These are phyloP conservation scores for Oligia strigilis DNA, from an alignment of 2,888 invertebrate genomes.

Conservation along the genomic window DNA sequence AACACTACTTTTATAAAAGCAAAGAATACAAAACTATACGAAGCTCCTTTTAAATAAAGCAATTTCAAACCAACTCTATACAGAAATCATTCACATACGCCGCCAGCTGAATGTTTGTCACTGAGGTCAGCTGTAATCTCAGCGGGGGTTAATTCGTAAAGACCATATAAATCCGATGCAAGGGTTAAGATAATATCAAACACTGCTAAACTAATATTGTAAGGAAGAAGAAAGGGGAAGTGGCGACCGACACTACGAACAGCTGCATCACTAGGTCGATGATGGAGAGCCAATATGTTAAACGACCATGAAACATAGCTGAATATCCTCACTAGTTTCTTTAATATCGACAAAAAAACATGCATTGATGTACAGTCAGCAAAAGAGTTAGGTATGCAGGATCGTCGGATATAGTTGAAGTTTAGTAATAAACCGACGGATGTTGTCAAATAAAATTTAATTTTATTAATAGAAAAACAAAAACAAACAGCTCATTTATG, in stretches of 20 bases:
- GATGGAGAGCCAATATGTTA: background rate
- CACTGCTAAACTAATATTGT: background rate
- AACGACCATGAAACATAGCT: background rate
- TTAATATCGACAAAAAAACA: background rate
- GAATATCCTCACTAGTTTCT: background rate
- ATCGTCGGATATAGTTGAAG: no score
- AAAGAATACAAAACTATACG: slow-evolving; percentile 11
- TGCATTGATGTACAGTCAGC: no score
- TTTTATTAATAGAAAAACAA: no score
- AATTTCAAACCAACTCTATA: slow-evolving; percentile 22
- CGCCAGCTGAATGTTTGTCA: slow-evolving; percentile 58
- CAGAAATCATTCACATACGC: slow-evolving; percentile 55
- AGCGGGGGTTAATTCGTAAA: slow-evolving; percentile 53
- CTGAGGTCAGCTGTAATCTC: slow-evolving; percentile 67
- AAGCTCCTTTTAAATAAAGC: slow-evolving; percentile 35
- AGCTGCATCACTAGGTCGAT: background rate
- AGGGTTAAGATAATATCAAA: background rate
- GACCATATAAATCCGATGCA: background rate
- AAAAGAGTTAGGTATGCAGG: no score
- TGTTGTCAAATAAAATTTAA: no score
- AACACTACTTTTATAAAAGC: background rate
- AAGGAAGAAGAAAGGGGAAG: background rate
- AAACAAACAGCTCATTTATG: no score
- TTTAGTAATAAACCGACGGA: no score
- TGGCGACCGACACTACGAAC: background rate